These are phyloP conservation scores for Arctia plantaginis DNA, from an alignment of 2,888 invertebrate genomes.

Conservation along the genomic window DNA sequence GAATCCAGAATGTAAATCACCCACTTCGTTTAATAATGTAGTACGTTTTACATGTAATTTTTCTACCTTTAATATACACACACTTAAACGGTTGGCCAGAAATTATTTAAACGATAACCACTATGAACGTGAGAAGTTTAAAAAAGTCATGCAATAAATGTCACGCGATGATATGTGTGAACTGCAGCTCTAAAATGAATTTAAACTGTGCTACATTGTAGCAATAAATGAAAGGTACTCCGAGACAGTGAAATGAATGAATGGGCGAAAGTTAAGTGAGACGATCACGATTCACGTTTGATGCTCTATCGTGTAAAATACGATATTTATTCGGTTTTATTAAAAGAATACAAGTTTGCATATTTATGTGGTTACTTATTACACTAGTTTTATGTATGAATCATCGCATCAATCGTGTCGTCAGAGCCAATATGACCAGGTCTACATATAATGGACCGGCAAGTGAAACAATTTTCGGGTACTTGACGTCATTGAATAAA, in stretches of 20 bases:
- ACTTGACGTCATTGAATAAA: neutral
- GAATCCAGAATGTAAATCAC: neutral
- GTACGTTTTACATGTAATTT: neutral
- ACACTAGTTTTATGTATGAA: neutral
- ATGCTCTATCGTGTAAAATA: conserved; percentile 58
- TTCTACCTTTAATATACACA: neutral
- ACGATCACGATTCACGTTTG: conserved; percentile 65
- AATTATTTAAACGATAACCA: neutral
- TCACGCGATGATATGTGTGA: conserved; percentile 33
- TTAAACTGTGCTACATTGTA: conserved; percentile 23
- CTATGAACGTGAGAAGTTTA: conserved; percentile 28
- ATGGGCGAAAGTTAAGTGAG: conserved; percentile 69
- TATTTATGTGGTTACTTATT: neutral
- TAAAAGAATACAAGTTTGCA: neutral
- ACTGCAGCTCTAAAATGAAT: conserved; percentile 31
- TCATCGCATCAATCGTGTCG: neutral
- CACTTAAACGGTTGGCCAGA: neutral
- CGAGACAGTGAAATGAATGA: conserved; percentile 53
- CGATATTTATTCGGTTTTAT: conserved; percentile 55
- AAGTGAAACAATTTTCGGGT: conserved; percentile 24
- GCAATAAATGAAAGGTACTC: conserved; percentile 12
- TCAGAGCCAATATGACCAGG: neutral
- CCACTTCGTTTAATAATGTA: neutral
- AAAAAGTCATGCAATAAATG: conserved; percentile 18
- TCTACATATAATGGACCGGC: conserved; percentile 38